Base-by-base conservation (phyloP, 35 echinoderm and acorn worm genomes). In the Nesometra sesokonis region DNA sequence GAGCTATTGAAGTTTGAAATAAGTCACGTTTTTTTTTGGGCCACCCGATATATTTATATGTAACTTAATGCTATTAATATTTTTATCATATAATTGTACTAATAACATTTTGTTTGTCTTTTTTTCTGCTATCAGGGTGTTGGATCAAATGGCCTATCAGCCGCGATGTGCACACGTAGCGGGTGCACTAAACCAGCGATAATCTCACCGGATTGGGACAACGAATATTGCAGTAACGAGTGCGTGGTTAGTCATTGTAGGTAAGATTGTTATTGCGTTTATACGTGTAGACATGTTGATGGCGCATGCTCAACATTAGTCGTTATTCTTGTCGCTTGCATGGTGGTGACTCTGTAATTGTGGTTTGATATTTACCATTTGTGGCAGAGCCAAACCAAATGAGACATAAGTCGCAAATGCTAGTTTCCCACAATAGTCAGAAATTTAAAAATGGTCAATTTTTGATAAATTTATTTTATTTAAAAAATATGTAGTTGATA, bases 191-290 rank as follows among this genome's bases (percentile, higher is more conserved):
- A 88, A 37, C 87, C 88, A 13, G 84, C 92, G 37, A 94, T 99
- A 67, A 82, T 78, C 37, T 94, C 90, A 78, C 92, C 93, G 0
- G 92, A 99, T 35, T 99, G 96, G 92, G 93, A 99, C 82, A 99
- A 99, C 38, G 96, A 99, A 67, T 99, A 99, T 79, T 99, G 96
- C 82, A 94, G 93, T 36, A 92, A 94, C 39, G 93, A 99, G 33
- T 99, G 96, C 88, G 96, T 99, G 0, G 96, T 99, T 40, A 90
- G 93, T 80, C 93, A 99, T 88, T 99, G 96, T 90, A 99, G 96
- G 96, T 97, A 87, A 79, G 92, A 77, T 29, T 40, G 33, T 35
- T 39, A 82, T 23, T 81, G 11, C 11, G 7, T 3, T 36, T 15
- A 32, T 81, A 5, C 23, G 52, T 67, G 52, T 67, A 67, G 52